Evolutionary conservation across 2,113 vertebrate species (phyloP).

Genomic region (Lota lota): DNA sequence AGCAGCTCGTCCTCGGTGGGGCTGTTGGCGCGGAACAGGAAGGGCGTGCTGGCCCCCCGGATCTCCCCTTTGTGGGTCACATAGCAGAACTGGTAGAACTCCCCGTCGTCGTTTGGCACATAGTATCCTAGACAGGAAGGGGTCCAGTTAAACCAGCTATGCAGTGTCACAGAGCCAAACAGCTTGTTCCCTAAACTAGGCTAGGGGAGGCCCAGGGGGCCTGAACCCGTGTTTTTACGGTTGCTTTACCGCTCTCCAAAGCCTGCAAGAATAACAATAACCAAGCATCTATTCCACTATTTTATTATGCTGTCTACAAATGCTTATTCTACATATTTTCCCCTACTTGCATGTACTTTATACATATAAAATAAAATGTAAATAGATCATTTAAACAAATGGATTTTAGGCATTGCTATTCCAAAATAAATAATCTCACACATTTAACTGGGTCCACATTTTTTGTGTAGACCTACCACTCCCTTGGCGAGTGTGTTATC

Average conservation of each 20-base stretch:
- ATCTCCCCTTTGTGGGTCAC: constrained; percentile 98
- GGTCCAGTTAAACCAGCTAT: neutral
- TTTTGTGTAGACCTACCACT: too few species aligned
- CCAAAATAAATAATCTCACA: too few species aligned
- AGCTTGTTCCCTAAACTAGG: neutral
- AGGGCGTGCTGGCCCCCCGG: constrained; percentile 96
- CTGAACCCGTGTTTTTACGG: neutral
- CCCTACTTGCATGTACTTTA: neutral
- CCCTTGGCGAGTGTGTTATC: too few species aligned
- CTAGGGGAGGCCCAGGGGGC: neutral
- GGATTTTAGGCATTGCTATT: too few species aligned
- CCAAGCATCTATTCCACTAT: too few species aligned
- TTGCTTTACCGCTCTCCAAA: too few species aligned
- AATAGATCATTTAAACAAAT: neutral
- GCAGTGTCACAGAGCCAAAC: neutral
- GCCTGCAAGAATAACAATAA: too few species aligned
- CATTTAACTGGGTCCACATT: too few species aligned
- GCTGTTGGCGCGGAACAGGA: constrained; percentile 90
- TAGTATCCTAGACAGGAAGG: constrained; percentile 83
- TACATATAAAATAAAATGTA: constrained; percentile 13
- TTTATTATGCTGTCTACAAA: too few species aligned
- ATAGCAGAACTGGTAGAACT: constrained; percentile 99
- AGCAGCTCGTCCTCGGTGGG: constrained; percentile 90
- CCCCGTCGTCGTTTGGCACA: constrained; percentile 93
- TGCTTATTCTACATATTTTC: too few species aligned